These are phyloP conservation scores for Forbesichthys agassizii DNA, from an alignment of 2,113 vertebrate species.

Conservation along the genomic window DNA sequence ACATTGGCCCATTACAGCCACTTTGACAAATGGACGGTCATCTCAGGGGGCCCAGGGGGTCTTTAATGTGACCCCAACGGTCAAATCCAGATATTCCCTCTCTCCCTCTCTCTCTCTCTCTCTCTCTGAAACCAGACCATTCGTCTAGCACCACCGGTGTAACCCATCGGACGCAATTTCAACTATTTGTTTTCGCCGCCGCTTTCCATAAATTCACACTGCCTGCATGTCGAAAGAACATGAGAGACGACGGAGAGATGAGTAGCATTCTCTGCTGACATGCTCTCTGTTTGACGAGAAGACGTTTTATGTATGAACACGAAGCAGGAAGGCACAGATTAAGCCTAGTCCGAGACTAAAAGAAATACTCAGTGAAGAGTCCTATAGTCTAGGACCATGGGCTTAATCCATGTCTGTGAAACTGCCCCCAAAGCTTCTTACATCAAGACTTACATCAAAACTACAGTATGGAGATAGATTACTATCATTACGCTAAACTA, in stretches of 20 bases:
- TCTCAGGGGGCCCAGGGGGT: constrained; percentile 39
- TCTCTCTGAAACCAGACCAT: constrained; percentile 49
- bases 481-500: no score
- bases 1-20: constrained; percentile 57
- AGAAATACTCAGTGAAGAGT: background rate
- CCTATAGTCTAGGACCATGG: no score
- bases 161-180: constrained; percentile 64
- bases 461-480: no score
- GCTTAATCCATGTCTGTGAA: no score
- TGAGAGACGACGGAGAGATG: background rate
- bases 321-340: no score
- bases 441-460: no score
- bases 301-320: no score
- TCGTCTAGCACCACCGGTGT: constrained; percentile 41
- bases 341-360: no score
- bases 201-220: constrained; percentile 69
- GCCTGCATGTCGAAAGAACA: constrained; percentile 19
- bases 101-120: constrained; percentile 2
- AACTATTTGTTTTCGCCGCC: constrained; percentile 53
- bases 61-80: constrained; percentile 51
- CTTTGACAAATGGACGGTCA: constrained; percentile 60
- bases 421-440: no score
- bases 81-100: constrained; percentile 45
- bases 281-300: background rate
- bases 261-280: constrained; percentile 14